Base-by-base conservation (phyloP, 2,888 invertebrate genomes). In the Drosophila dives region DNA sequence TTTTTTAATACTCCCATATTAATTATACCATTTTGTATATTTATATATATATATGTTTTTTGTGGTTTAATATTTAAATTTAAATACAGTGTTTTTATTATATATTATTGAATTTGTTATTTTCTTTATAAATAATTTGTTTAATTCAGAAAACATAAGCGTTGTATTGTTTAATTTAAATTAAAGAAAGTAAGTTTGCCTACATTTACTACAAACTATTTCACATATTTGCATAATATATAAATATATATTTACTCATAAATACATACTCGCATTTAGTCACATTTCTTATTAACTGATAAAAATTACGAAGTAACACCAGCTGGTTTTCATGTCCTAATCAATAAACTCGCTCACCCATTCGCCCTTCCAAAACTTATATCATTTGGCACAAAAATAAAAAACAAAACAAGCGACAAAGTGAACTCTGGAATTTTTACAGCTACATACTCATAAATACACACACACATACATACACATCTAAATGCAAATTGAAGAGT, bases 261-360 rank as follows among this genome's bases (percentile, higher is more conserved):
- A 33, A 49, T 48, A 23, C 20, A 36, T 51, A n/a, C 59, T 29
- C 45, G n/a, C 6, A 11, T 64, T 49, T 61, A 54, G 60, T 64
- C 62, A 40, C 50, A 58, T 58, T 71, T 71, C 64, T 45, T 64
- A 77, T 77, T 65, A 56, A 20, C 48, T 65, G 70, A 81, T 73
- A 79, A 77, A 62, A 67, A 51, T 70, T 36, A 66, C 78, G 73
- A 77, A 80, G 75, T 59, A 87, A 64, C 70, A 72, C 68, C 86
- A 89, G 86, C 75, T 89, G 69, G 48, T 64, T 68, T 45, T n/a
- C 2, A n/a, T 67, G 59, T 73, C 85, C 70, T 75, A 85, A 89
- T 85, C 90, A 85, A 85, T 85, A 86, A 88, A 83, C 72, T 72
- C 66, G 69, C 69, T 77, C 69, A 66, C 32, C 60, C 26, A 17